Percentiles rank a stretch among this genome's conserved stretches.
Conservation (phyloP, 2,113 vertebrate genomes). For the Ceuthmochares aereus region DNA sequence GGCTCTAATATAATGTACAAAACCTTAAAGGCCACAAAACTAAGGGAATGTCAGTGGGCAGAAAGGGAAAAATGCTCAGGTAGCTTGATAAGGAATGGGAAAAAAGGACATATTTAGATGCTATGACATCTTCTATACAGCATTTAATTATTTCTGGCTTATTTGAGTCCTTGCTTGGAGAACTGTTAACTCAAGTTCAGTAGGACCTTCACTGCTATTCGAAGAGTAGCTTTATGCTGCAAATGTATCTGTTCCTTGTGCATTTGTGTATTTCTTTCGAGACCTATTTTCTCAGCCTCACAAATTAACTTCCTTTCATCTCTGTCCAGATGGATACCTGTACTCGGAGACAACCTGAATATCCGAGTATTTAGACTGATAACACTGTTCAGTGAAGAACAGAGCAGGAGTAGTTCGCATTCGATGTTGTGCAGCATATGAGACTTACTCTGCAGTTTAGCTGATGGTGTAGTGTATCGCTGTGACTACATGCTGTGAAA, state of each 20-base stretch:
- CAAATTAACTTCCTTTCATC: not conserved
- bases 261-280: not conserved
- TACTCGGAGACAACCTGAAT: not conserved
- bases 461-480: not conserved
- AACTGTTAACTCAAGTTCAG: not conserved
- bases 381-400: not conserved
- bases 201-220: not conserved
- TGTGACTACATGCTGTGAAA: not conserved
- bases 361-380: not conserved
- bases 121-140: not conserved
- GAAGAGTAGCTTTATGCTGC: not conserved
- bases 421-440: not conserved
- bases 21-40: not conserved
- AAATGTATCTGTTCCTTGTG: not conserved
- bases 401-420: not conserved
- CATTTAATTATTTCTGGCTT: not conserved
- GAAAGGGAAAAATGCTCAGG: not conserved
- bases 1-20: not conserved
- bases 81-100: not conserved
- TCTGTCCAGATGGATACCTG: not conserved
- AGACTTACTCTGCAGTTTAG: not conserved
- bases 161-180: not conserved
- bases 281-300: not conserved
- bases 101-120: not conserved
- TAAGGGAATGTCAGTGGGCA: not conserved